phyloP scores from a whole-genome alignment of 2,888 invertebrate species.

The Suillia variegata region DNA sequence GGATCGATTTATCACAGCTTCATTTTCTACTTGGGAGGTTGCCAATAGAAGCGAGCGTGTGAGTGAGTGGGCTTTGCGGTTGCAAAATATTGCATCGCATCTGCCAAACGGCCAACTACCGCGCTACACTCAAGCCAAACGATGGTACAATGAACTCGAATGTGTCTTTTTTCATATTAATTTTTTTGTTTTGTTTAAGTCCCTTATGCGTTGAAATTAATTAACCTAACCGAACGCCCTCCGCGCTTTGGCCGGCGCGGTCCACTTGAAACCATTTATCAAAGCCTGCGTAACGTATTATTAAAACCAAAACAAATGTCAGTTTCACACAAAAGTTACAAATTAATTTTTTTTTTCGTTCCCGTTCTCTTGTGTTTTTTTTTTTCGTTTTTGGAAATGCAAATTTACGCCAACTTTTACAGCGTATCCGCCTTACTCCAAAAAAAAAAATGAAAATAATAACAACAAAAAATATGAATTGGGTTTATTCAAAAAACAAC shows the following conservation, averaged over 20 bases:
- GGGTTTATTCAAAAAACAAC: too few relatives aligned
- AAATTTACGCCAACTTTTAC: background rate
- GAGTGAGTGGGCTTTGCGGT: background rate
- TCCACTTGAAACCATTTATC: background rate
- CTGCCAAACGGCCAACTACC: background rate
- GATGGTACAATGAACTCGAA: too few relatives aligned
- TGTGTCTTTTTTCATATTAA: too few relatives aligned
- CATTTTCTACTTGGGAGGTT: background rate
- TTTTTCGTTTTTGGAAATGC: background rate
- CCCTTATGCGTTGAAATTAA: background rate
- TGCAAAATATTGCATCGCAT: background rate
- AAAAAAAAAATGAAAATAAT: background rate
- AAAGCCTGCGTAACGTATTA: background rate
- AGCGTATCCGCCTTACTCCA: background rate
- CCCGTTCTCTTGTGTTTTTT: too few relatives aligned
- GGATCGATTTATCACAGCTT: background rate
- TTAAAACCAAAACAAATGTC: conserved; percentile 1
- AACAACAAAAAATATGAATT: too few relatives aligned
- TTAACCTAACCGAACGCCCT: background rate
- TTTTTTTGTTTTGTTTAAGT: too few relatives aligned
- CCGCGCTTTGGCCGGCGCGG: background rate
- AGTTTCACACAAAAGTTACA: conserved; percentile 1
- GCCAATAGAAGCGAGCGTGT: background rate
- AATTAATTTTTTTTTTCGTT: background rate
- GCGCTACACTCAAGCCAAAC: too few relatives aligned